Evolutionary conservation across 2,888 invertebrate genomes (phyloP), one percentile per base, ranked within the genome.

Genomic region (Liposcelis brunnea): DNA sequence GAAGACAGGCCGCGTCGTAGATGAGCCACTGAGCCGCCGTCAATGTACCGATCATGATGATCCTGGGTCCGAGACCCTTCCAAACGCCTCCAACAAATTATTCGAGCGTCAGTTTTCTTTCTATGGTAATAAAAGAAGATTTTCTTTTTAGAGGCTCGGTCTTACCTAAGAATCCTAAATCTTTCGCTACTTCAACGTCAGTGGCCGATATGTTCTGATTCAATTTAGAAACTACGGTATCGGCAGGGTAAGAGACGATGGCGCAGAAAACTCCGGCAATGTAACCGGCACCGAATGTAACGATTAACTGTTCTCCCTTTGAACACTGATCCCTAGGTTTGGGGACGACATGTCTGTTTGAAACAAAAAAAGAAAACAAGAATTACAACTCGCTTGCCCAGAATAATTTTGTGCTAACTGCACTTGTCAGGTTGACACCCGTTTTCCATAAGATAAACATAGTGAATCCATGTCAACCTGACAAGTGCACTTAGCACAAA

Each of bases 181-280:
- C 71, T 59, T 75, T 82, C 49, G 80, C 73, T 43, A 83, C 77
- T 49, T 75, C 74, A 2, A 74, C 60, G 19, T 83, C 81, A 19
- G 78, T 71, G 35, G 80, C 73, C 48, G 80, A 81, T 60, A 81
- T 81, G 49, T 75, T 87, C 72, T 94, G 89, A 72, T 97, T 97
- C 55, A 97, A 70, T 63, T 95, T 94, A 49, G 94, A 95, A 14
- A 97, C 95, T 51, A 84, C 83, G 19, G 95, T 93, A 66, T 97
- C 97, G 52, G 95, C 95, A 46, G 95, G 97, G 67, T 97, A 95
- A n/a, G 93, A 93, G 2, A 97, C 95, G 64, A 97, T 78, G 51
- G 95, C 97, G 66, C 97, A 97, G 77, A 97, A 97, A 43, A 97
- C 90, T 60, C 97, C 95, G 60, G 95, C 95, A 67, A 97, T 95